Conservation (phyloP, 2,797 vertebrate species). For the Acanthurus lineatus region DNA sequence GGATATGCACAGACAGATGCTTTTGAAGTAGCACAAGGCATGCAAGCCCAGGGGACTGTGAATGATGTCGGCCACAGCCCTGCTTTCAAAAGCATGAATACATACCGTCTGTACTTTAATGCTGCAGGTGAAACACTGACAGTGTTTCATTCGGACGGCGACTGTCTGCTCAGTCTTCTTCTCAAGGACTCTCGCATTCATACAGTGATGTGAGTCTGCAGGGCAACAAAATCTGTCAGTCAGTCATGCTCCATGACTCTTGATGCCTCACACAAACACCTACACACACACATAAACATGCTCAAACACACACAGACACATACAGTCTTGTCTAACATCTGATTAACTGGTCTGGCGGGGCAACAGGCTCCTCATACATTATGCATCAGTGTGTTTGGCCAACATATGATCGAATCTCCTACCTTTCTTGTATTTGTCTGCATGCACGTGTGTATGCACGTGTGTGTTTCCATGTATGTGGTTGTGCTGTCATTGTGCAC, state of each 20-base stretch:
- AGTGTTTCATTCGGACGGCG: background rate
- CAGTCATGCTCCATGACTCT: conserved; percentile 12
- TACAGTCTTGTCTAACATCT: conserved; percentile 1
- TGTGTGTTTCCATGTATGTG: background rate
- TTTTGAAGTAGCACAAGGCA: conserved; percentile 30
- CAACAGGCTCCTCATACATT: conserved; percentile 49
- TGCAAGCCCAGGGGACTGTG: background rate
- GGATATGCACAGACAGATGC: conserved; percentile 12
- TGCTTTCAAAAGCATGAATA: background rate
- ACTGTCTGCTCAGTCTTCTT: background rate
- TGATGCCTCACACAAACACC: conserved; percentile 10
- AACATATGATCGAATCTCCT: conserved; percentile 45
- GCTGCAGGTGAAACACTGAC: conserved; percentile 28
- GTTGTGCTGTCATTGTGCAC: conserved; percentile 8
- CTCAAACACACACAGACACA: conserved; percentile 9
- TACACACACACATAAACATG: conserved; percentile 19
- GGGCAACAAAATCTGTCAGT: conserved; percentile 36
- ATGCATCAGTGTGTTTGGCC: conserved; percentile 57
- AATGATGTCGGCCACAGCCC: background rate
- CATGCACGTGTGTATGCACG: background rate
- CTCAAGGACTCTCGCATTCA: background rate
- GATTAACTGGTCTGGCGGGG: conserved; percentile 19
- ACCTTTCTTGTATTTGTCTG: background rate
- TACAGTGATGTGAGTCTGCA: conserved; percentile 2
- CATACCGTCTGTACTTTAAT: background rate